These are phyloP conservation scores for Gymnodraco acuticeps DNA, from an alignment of 2,797 vertebrate genomes.

Conservation along the genomic window DNA sequence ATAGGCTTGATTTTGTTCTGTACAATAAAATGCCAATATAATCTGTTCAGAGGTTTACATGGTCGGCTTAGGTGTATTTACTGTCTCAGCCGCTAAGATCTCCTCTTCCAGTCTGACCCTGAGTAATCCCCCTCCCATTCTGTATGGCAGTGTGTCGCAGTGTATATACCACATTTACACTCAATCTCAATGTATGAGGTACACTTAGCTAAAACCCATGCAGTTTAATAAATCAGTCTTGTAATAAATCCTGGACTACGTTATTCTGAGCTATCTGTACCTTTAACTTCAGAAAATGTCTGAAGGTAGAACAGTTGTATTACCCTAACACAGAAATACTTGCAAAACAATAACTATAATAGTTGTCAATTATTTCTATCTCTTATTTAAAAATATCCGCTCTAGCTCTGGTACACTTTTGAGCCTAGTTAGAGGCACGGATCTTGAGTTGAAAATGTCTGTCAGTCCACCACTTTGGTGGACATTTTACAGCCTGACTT, in stretches of 20 bases:
- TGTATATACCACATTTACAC: no score
- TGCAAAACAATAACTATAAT: no score
- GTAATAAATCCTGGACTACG: not conserved
- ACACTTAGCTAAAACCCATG: not conserved
- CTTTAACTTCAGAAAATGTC: no score
- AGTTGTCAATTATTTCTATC: no score
- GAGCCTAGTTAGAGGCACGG: no score
- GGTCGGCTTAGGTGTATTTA: constrained; percentile 55
- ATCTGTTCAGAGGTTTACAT: constrained; percentile 54
- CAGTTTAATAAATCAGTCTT: not conserved
- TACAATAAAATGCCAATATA: constrained; percentile 25
- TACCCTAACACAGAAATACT: no score
- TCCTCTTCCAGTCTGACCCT: constrained; percentile 34
- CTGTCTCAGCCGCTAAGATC: constrained; percentile 49
- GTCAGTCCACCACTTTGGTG: no score
- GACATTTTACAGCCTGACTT: not conserved
- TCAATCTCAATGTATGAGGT: not conserved
- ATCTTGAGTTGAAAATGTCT: no score
- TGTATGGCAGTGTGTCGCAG: constrained; percentile 1
- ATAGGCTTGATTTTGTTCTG: constrained; percentile 4
- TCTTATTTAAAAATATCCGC: no score
- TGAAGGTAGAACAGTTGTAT: no score
- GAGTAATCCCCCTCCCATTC: constrained; percentile 35
- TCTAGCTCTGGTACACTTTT: no score
- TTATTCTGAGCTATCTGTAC: not conserved